Evolutionary conservation across 2,888 invertebrate species (phyloP).

Genomic region (Xylophagus ater): DNA sequence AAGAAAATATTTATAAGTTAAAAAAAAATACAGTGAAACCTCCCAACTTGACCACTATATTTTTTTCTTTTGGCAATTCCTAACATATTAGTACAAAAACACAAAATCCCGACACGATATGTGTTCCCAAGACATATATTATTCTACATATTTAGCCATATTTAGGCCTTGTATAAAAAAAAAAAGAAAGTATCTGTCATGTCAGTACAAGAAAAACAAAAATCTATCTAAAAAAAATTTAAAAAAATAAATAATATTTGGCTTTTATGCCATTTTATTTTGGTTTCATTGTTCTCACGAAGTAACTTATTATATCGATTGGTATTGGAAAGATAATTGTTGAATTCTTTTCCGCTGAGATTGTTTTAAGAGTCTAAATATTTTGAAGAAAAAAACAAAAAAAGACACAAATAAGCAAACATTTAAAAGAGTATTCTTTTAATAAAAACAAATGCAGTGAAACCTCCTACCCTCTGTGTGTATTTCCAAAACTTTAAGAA

Average conservation of each 20-base stretch:
- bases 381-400: constrained; percentile 6
- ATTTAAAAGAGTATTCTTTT: constrained; percentile 3
- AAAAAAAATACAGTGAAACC: background rate
- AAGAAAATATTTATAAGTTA: constrained; percentile 1
- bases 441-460: background rate
- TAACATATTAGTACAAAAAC: too few relatives aligned
- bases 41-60: too few relatives aligned
- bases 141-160: too few relatives aligned
- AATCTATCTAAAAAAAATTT: background rate
- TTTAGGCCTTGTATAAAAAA: too few relatives aligned
- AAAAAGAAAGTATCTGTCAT: too few relatives aligned
- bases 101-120: too few relatives aligned
- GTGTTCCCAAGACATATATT: too few relatives aligned
- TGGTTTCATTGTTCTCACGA: constrained; percentile 46
- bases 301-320: constrained; percentile 67
- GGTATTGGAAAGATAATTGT: constrained; percentile 94
- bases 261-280: constrained; percentile 5
- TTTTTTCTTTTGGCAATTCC: too few relatives aligned
- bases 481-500: too few relatives aligned
- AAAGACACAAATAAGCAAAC: constrained; percentile 6
- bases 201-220: too few relatives aligned
- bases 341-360: constrained; percentile 95
- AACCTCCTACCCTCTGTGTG: too few relatives aligned
- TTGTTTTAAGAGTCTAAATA: constrained; percentile 82
- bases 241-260: background rate